Evolutionary conservation across 2,113 vertebrate genomes (phyloP).

Genomic region (Willisornis vidua): DNA sequence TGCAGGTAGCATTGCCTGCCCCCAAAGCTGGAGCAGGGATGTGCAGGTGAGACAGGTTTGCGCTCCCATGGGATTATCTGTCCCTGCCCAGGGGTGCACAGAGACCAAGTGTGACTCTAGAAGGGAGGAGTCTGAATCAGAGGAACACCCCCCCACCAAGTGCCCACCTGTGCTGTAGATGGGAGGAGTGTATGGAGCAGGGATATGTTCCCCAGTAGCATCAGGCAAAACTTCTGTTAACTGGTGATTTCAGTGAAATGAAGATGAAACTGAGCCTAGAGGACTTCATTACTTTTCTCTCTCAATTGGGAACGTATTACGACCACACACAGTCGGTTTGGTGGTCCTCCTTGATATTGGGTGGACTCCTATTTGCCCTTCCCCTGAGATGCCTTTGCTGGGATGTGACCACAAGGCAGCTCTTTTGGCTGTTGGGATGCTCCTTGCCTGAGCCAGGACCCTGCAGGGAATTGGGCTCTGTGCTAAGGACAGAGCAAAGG

Average conservation of each 20-base stretch:
- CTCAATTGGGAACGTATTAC: neutral
- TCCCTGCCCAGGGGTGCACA: neutral
- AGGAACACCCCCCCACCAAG: too few species aligned
- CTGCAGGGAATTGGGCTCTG: fast-evolving
- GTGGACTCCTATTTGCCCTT: neutral
- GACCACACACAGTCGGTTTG: neutral
- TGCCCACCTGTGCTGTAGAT: neutral
- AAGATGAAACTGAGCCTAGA: neutral
- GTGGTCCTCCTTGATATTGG: neutral
- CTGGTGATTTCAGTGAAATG: neutral
- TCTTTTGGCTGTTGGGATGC: fast-evolving
- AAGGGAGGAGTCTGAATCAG: neutral
- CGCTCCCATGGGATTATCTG: neutral
- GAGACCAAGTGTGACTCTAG: too few species aligned
- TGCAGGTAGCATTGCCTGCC: fast-evolving
- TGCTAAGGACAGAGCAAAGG: neutral
- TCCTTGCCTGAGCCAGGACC: neutral
- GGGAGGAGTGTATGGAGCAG: neutral
- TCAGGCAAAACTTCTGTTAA: neutral
- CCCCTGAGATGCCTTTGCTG: neutral
- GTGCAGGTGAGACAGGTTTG: fast-evolving
- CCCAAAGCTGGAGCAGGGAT: neutral
- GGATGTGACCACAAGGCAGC: fast-evolving
- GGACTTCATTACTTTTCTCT: fast-evolving
- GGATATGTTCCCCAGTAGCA: neutral